Evolutionary conservation across 2,888 invertebrate species (phyloP).

Genomic region (Aphrophora alni): DNA sequence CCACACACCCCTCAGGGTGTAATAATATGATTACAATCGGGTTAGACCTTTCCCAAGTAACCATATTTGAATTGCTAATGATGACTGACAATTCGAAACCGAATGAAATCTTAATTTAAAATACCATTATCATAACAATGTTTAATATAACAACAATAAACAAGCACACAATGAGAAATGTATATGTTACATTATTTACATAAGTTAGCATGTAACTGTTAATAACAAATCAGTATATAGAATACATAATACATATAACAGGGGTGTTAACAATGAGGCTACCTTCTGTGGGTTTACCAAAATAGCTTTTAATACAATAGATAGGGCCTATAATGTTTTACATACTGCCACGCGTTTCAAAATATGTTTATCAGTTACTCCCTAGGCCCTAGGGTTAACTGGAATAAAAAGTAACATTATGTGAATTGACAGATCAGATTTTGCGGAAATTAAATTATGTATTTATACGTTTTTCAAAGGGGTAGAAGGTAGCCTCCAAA

Average conservation of each 20-base stretch:
- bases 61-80: background rate
- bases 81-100: background rate
- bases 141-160: conserved; percentile 2
- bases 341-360: background rate
- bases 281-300: background rate
- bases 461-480: background rate
- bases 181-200: background rate
- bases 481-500: background rate
- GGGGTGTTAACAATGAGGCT: background rate
- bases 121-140: conserved; percentile 9
- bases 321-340: background rate
- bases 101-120: conserved; percentile 9
- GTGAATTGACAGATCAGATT: background rate
- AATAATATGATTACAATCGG: background rate
- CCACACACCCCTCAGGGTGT: no score
- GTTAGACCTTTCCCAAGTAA: background rate
- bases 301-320: background rate
- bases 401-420: background rate
- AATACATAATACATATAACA: background rate
- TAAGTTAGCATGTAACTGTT: background rate
- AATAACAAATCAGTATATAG: background rate
- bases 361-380: background rate
- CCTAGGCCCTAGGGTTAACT: no score
- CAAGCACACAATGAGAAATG: background rate
- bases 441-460: background rate